These are phyloP conservation scores for Leucopternis melanops DNA, from an alignment of 2,113 vertebrate genomes.

Conservation along the genomic window DNA sequence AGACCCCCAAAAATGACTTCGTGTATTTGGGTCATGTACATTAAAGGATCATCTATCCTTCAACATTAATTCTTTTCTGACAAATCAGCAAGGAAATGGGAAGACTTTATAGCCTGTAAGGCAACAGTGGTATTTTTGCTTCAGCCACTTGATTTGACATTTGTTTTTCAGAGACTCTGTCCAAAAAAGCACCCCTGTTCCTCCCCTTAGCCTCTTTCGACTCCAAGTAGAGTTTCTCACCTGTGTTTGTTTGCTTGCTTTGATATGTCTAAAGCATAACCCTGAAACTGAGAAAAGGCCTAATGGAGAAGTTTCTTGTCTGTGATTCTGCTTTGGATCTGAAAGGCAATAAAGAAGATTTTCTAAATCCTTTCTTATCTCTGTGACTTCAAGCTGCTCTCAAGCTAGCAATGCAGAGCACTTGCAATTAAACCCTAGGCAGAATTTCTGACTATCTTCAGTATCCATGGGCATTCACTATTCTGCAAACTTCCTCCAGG, in stretches of 20 bases:
- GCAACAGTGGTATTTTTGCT: conserved; percentile 44
- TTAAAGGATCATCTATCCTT: not conserved
- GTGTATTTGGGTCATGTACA: not conserved
- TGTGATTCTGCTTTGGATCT: not conserved
- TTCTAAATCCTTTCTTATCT: not conserved
- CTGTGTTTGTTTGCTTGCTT: not conserved
- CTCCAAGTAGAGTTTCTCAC: not conserved
- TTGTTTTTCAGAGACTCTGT: not conserved
- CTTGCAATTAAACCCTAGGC: not conserved
- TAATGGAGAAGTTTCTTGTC: not conserved
- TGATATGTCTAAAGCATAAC: not conserved
- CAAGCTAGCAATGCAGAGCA: not conserved
- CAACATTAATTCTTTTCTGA: not conserved
- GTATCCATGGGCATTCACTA: not conserved
- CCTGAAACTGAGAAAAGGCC: not conserved
- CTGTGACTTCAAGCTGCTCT: not conserved
- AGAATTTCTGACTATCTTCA: not conserved
- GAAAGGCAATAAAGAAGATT: not conserved
- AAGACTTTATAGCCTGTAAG: not conserved
- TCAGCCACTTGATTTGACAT: conserved; percentile 38
- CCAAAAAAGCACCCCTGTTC: not conserved
- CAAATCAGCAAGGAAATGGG: not conserved
- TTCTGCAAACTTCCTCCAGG: not conserved
- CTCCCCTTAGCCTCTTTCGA: not conserved
- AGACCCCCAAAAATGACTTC: not conserved